Conservation (phyloP, 2,797 vertebrate genomes). For the Forpus xanthops region DNA sequence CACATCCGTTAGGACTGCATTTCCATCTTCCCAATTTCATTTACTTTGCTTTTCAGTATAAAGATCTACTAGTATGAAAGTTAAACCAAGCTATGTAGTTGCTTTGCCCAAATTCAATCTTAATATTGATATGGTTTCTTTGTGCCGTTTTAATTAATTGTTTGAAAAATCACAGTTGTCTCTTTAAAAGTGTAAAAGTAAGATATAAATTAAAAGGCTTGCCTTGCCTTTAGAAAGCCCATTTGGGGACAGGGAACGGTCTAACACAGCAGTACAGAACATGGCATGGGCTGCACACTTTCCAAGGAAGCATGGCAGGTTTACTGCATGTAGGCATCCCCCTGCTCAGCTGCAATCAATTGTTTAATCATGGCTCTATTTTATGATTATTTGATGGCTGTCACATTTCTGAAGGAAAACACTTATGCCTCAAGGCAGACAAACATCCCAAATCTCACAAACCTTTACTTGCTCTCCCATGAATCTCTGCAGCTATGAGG, state of each 20-base stretch:
- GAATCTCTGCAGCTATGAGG: not conserved
- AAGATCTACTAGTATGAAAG: not conserved
- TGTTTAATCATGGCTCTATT: not conserved
- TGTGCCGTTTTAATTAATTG: not conserved
- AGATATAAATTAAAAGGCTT: not conserved
- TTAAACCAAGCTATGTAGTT: not conserved
- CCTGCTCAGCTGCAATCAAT: rapidly evolving
- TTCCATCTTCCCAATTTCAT: not conserved
- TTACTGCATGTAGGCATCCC: not conserved
- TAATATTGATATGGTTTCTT: not conserved
- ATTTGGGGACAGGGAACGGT: not conserved
- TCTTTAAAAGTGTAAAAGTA: not conserved
- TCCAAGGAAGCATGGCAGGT: not conserved
- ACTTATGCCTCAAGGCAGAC: not conserved
- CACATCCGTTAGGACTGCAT: not conserved
- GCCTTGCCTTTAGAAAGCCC: not conserved
- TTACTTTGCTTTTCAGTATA: not conserved
- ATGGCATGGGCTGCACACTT: not conserved
- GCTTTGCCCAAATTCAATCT: not conserved
- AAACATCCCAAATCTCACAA: not conserved
- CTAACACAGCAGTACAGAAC: not conserved
- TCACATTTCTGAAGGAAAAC: not conserved
- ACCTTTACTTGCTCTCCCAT: not conserved
- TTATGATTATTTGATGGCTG: not conserved
- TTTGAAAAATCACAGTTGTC: not conserved